Conservation (phyloP, 2,888 invertebrate genomes). For the Drosophila percnosoma region DNA sequence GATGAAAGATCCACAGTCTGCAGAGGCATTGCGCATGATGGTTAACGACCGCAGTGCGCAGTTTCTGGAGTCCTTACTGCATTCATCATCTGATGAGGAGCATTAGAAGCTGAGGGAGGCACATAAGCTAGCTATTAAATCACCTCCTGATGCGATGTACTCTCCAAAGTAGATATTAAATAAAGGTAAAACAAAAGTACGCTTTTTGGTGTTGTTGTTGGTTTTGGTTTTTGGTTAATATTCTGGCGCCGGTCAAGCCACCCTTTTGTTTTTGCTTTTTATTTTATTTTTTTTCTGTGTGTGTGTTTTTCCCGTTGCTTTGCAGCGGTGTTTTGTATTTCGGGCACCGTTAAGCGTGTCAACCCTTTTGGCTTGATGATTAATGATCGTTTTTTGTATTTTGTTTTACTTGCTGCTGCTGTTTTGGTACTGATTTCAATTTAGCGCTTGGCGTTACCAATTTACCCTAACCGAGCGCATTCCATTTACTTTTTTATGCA, state of each 20-base stretch:
- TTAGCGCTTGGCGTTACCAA: slow-evolving; percentile 47
- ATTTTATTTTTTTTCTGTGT: background rate
- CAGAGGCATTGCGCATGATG: slow-evolving; percentile 19
- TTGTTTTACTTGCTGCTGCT: slow-evolving; percentile 50
- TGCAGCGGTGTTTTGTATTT: slow-evolving; percentile 44
- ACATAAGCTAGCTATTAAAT: slow-evolving; percentile 5
- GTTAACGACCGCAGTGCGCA: slow-evolving; percentile 16
- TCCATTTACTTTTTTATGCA: background rate
- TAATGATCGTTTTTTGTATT: slow-evolving; percentile 69
- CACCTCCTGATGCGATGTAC: background rate
- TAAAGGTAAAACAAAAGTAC: slow-evolving; percentile 4
- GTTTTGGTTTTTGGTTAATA: slow-evolving; percentile 14
- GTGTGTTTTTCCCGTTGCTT: slow-evolving; percentile 10
- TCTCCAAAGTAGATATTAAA: slow-evolving; percentile 11
- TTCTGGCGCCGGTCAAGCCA: slow-evolving; percentile 63
- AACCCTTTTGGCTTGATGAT: slow-evolving; percentile 73
- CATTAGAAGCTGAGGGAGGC: background rate
- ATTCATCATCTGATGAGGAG: slow-evolving; percentile 43
- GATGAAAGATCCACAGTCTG: slow-evolving; percentile 25
- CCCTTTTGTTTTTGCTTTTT: slow-evolving; percentile 39
- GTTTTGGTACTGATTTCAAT: slow-evolving; percentile 76
- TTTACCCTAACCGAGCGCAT: slow-evolving; percentile 19
- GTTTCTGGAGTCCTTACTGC: slow-evolving; percentile 41
- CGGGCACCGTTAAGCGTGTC: slow-evolving; percentile 67
- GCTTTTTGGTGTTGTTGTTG: slow-evolving; percentile 2